Conservation (phyloP, 2,888 invertebrate species). For the Bembecia ichneumoniformis region DNA sequence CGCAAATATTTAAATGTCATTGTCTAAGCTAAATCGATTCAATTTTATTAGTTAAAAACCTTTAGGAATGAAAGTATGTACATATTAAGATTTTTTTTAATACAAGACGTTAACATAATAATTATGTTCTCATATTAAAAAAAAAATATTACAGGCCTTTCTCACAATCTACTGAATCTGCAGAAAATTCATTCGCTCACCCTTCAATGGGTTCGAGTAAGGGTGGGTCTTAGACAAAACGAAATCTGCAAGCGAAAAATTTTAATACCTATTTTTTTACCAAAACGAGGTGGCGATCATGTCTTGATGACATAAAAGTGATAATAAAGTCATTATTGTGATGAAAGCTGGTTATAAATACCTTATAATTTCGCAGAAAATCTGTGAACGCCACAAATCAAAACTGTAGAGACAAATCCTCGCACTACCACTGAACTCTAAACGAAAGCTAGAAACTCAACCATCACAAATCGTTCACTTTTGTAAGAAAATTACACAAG, state of each 20-base stretch:
- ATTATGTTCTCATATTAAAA: no score
- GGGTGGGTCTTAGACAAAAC: not conserved
- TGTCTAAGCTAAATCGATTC: no score
- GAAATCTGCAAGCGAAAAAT: not conserved
- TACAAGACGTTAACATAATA: no score
- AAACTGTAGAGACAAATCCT: conserved; percentile 42
- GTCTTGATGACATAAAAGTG: no score
- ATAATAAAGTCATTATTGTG: no score
- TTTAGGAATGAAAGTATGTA: no score
- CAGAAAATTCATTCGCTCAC: not conserved
- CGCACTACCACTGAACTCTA: conserved; percentile 58
- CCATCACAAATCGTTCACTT: conserved; percentile 40
- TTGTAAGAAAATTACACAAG: conserved; percentile 29
- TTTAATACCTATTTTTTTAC: not conserved
- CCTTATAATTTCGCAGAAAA: conserved; percentile 29
- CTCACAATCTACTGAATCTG: no score
- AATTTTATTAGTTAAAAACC: no score
- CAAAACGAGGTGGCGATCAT: no score
- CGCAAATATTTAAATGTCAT: no score
- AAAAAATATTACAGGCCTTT: no score
- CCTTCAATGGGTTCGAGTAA: not conserved
- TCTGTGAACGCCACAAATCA: conserved; percentile 10
- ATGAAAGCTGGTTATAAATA: conserved; percentile 18
- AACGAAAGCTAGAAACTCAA: conserved; percentile 47
- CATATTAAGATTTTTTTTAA: no score